Conservation (phyloP, 2,113 vertebrate species). For the Ctenomys sociabilis region DNA sequence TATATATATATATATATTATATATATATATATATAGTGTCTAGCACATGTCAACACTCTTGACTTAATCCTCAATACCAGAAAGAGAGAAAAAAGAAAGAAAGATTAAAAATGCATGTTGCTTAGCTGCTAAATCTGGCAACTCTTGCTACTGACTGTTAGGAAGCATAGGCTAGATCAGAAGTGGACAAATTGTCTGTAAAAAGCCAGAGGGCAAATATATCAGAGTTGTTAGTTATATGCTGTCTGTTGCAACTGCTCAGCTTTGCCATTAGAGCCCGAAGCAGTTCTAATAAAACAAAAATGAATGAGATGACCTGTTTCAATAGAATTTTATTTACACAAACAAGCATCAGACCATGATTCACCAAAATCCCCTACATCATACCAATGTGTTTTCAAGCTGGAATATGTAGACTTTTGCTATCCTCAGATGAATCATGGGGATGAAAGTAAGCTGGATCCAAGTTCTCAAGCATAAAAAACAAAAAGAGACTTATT, state of each 20-base stretch:
- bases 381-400: neutral
- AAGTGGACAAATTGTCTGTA: neutral
- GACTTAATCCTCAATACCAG: neutral
- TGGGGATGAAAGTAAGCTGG: neutral
- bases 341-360: neutral
- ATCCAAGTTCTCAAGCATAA: neutral
- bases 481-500: neutral
- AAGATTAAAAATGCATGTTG: no score
- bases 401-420: neutral
- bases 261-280: neutral
- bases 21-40: neutral
- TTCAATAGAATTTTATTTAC: constrained; percentile 53
- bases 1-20: no score
- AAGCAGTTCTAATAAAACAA: neutral
- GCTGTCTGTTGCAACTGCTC: neutral
- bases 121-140: no score
- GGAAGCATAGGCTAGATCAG: no score
- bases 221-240: neutral
- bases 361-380: neutral
- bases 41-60: neutral
- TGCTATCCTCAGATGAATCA: neutral
- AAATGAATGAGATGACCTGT: neutral
- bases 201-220: neutral
- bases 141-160: no score
- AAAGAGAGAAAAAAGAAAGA: neutral